These are phyloP conservation scores for Adoxophyes honmai DNA, from an alignment of 1,140 invertebrate species.

Conservation along the genomic window DNA sequence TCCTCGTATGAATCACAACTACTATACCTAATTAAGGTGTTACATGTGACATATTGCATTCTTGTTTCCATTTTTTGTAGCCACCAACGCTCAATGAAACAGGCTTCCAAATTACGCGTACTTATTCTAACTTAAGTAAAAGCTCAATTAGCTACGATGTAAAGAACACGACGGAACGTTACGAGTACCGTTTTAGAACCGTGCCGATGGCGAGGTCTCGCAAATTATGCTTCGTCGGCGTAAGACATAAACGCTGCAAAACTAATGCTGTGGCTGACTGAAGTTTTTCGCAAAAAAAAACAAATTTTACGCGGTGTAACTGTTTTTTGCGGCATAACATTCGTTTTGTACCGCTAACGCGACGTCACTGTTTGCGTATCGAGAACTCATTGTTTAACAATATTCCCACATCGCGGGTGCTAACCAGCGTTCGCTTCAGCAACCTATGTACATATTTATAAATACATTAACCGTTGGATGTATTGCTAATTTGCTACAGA, in stretches of 20 bases:
- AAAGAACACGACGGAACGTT: conserved; percentile 24
- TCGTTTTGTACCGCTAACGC: background rate
- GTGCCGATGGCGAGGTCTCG: conserved; percentile 30
- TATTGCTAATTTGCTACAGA: background rate
- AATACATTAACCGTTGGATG: background rate
- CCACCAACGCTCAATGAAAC: too few species aligned
- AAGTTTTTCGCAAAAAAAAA: too few species aligned
- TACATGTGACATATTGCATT: too few species aligned
- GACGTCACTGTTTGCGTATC: background rate
- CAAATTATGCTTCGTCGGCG: conserved; percentile 16
- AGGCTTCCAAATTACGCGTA: too few species aligned
- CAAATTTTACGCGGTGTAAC: background rate
- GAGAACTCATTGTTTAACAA: conserved; percentile 6
- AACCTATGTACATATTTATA: background rate
- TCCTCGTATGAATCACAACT: too few species aligned
- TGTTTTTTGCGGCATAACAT: background rate
- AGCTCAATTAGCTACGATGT: conserved; percentile 5
- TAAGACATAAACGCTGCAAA: background rate
- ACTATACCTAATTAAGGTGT: too few species aligned
- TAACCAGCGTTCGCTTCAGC: background rate
- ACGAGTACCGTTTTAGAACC: conserved; percentile 40
- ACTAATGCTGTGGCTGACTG: background rate
- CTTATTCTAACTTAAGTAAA: background rate
- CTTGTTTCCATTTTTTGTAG: too few species aligned
- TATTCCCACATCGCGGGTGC: background rate